Percentiles rank a stretch among this genome's conserved stretches.
phyloP scores from a whole-genome alignment of 2,888 invertebrate species.

The Nipponacmea schrenckii region DNA sequence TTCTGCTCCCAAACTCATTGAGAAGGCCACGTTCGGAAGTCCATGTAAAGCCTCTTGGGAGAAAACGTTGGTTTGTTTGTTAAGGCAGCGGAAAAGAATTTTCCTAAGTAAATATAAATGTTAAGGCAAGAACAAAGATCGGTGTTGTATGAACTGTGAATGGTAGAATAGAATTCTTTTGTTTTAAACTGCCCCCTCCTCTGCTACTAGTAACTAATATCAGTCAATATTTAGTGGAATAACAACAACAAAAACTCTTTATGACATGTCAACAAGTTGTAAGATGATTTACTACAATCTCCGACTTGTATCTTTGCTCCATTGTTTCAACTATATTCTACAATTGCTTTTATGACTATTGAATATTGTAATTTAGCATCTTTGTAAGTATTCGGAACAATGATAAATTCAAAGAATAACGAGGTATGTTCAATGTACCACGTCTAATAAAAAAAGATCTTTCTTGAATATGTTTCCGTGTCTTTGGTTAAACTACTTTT shows the following conservation, averaged over 20 bases:
- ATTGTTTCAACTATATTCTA: too few relatives aligned
- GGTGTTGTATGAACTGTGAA: not conserved
- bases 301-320: too few relatives aligned
- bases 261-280: not conserved
- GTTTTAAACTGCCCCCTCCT: constrained; percentile 11
- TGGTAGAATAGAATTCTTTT: constrained; percentile 6
- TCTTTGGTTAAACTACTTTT: too few relatives aligned
- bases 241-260: not conserved
- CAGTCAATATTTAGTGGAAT: not conserved
- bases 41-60: constrained; percentile 4
- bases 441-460: too few relatives aligned
- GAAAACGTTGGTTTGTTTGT: constrained; percentile 5
- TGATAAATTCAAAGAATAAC: too few relatives aligned
- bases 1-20: constrained; percentile 1
- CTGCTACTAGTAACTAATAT: constrained; percentile 10
- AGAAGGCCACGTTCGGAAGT: constrained; percentile 8
- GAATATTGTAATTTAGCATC: too few relatives aligned
- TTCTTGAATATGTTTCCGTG: too few relatives aligned
- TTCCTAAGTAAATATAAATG: not conserved
- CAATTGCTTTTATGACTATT: too few relatives aligned
- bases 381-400: too few relatives aligned
- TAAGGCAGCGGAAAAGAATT: constrained; percentile 3
- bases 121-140: constrained; percentile 8
- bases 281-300: too few relatives aligned
- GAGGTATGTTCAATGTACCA: too few relatives aligned